phyloP scores from a whole-genome alignment of 2,113 vertebrate genomes.

The Eurypyga helias region DNA sequence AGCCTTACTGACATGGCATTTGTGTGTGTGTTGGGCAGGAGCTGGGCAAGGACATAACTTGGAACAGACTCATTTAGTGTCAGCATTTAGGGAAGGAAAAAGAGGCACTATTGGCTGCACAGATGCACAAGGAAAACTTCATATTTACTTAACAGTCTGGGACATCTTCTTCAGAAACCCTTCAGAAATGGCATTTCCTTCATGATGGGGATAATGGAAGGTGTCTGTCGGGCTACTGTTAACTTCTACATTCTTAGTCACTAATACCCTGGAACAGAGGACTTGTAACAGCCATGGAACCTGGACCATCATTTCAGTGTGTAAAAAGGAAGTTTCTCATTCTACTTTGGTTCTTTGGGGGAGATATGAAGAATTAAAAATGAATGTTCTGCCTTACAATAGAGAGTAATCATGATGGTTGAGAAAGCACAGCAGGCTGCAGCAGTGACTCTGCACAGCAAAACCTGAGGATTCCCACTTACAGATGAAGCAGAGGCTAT shows the following conservation, averaged over 20 bases:
- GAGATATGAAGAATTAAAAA: neutral
- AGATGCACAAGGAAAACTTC: neutral
- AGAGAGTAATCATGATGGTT: neutral
- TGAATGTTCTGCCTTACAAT: neutral
- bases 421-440: accelerated
- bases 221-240: neutral
- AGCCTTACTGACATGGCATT: neutral
- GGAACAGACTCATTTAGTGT: neutral
- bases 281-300: neutral
- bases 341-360: neutral
- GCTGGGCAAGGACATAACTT: neutral
- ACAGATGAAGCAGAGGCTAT: neutral
- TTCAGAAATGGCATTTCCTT: neutral
- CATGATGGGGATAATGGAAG: neutral
- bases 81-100: neutral
- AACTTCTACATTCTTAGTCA: neutral
- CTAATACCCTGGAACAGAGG: neutral
- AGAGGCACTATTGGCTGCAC: neutral
- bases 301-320: neutral
- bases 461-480: neutral
- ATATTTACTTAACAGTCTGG: neutral
- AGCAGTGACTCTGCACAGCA: neutral
- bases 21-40: neutral
- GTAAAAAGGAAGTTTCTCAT: neutral
- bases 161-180: neutral